Evolutionary conservation across 2,797 vertebrate genomes (phyloP).

Genomic region (Morus bassanus): DNA sequence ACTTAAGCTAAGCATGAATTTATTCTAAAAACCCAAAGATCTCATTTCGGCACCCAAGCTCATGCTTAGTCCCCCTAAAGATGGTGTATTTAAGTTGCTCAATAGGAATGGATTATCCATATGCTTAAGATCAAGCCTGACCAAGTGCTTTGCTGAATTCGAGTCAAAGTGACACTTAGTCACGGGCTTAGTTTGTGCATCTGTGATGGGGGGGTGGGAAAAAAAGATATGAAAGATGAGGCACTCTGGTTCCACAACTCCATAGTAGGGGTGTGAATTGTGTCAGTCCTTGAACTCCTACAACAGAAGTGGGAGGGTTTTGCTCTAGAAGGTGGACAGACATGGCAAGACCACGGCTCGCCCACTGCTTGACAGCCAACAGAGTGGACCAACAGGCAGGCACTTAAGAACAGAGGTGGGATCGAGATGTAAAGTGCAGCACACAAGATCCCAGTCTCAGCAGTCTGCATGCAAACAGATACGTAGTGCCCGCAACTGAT

Average conservation of each 20-base stretch:
- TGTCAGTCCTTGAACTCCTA: neutral
- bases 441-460: neutral
- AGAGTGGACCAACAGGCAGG: neutral
- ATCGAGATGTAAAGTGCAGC: neutral
- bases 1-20: slow-evolving; percentile 22
- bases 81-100: neutral
- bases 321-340: neutral
- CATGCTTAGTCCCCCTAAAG: neutral
- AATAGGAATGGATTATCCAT: neutral
- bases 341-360: neutral
- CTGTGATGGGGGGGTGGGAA: neutral
- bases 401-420: neutral
- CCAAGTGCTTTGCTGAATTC: neutral
- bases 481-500: neutral
- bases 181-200: neutral
- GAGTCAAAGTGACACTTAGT: neutral
- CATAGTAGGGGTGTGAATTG: neutral
- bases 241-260: no score
- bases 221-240: no score
- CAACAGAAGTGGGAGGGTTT: neutral
- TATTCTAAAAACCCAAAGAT: slow-evolving; percentile 2
- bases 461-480: neutral
- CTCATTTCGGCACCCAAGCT: slow-evolving; percentile 7
- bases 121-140: neutral
- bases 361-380: neutral